Conservation (phyloP, 2,888 invertebrate species). For the Uloborus plumipes region DNA sequence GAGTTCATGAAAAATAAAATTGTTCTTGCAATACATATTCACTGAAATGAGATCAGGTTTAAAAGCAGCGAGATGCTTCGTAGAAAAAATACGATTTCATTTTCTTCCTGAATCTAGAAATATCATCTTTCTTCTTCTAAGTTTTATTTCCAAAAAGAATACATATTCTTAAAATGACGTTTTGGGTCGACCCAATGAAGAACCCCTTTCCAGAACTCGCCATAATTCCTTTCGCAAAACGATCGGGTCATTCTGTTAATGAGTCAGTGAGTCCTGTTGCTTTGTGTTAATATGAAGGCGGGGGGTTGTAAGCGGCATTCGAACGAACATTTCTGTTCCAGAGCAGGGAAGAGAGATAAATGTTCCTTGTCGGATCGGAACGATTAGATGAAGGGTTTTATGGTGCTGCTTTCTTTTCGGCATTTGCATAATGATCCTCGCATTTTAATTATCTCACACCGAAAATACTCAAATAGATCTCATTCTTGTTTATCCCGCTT, state of each 20-base stretch:
- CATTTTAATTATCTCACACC: constrained; percentile 54
- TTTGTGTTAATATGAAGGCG: neutral
- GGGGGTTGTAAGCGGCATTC: neutral
- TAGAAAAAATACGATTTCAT: too few species aligned
- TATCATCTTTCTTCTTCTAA: too few species aligned
- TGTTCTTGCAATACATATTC: too few species aligned
- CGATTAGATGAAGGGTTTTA: constrained; percentile 50
- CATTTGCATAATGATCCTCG: constrained; percentile 58
- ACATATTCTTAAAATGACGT: too few species aligned
- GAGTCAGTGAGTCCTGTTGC: constrained; percentile 18
- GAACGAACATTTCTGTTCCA: neutral
- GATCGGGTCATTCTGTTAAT: constrained; percentile 40
- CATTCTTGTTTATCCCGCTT: neutral
- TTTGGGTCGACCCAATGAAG: too few species aligned
- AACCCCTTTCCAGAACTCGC: neutral
- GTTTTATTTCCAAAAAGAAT: too few species aligned
- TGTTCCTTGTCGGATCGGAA: constrained; percentile 44
- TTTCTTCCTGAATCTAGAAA: too few species aligned
- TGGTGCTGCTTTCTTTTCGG: constrained; percentile 44
- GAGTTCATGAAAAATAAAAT: too few species aligned
- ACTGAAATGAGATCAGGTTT: too few species aligned
- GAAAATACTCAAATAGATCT: neutral
- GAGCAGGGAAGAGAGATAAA: constrained; percentile 32
- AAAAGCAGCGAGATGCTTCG: too few species aligned
- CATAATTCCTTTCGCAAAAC: neutral